phyloP scores from a whole-genome alignment of 2,888 invertebrate genomes.

The Cinara cedri region DNA sequence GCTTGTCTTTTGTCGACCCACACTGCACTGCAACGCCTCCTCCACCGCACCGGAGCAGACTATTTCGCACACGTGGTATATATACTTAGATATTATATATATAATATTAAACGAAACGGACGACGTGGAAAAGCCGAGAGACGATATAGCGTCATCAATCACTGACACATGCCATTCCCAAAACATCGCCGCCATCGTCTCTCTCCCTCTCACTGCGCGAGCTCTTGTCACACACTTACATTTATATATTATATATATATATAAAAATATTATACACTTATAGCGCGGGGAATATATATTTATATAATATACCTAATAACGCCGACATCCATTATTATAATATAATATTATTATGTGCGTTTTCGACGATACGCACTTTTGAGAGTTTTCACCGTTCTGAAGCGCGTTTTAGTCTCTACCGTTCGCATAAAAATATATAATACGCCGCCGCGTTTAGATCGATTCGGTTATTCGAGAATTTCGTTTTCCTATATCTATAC shows the following conservation, averaged over 20 bases:
- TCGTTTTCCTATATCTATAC: too few relatives aligned
- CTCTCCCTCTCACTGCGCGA: background rate
- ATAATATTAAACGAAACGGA: slow-evolving; percentile 43
- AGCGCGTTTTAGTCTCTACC: slow-evolving; percentile 11
- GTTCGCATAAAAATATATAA: too few relatives aligned
- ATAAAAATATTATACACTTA: too few relatives aligned
- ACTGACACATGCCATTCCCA: slow-evolving; percentile 49
- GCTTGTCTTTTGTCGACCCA: slow-evolving; percentile 34
- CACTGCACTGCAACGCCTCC: background rate
- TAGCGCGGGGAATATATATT: too few relatives aligned
- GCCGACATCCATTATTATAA: slow-evolving; percentile 51
- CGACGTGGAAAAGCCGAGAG: slow-evolving; percentile 33
- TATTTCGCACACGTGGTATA: slow-evolving; percentile 19
- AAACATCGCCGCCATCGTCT: slow-evolving; percentile 38
- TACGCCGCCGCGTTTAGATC: slow-evolving; percentile 26
- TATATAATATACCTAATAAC: background rate
- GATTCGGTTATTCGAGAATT: slow-evolving; percentile 21
- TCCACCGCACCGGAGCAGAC: background rate
- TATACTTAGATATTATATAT: slow-evolving; percentile 18
- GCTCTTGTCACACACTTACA: background rate
- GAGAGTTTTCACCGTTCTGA: slow-evolving; percentile 19
- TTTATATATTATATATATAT: background rate
- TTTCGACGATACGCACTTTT: slow-evolving; percentile 53
- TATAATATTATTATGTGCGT: slow-evolving; percentile 52
- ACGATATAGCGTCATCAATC: slow-evolving; percentile 52